These are phyloP conservation scores for Yponomeuta evonymella DNA, from an alignment of 2,888 invertebrate genomes.

Conservation along the genomic window DNA sequence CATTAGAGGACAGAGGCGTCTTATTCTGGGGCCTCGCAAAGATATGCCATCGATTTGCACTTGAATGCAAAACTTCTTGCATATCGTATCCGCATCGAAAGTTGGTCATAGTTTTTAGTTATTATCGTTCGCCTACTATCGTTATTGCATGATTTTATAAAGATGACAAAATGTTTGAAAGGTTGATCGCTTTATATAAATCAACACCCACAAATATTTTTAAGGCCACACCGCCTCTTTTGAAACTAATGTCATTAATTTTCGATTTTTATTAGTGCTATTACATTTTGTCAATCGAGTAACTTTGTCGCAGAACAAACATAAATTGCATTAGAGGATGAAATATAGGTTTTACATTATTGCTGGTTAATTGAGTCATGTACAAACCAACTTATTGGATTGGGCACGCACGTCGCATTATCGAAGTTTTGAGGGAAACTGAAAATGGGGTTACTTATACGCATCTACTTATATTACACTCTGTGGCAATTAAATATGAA, in stretches of 20 bases:
- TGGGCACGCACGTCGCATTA: too few species aligned
- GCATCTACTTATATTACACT: neutral
- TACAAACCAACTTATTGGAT: too few species aligned
- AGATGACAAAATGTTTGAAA: neutral
- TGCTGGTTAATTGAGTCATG: too few species aligned
- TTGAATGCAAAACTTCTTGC: neutral
- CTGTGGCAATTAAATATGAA: neutral
- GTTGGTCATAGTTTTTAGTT: too few species aligned
- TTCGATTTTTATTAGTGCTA: too few species aligned
- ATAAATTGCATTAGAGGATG: too few species aligned
- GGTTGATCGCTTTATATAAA: neutral
- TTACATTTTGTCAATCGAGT: too few species aligned
- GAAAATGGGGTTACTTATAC: too few species aligned
- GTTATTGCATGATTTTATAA: neutral
- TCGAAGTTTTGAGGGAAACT: too few species aligned
- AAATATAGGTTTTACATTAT: too few species aligned
- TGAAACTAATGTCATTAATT: neutral
- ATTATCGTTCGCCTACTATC: too few species aligned
- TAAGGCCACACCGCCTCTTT: neutral
- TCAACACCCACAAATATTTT: neutral
- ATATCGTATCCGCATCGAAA: neutral
- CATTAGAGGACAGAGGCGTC: neutral
- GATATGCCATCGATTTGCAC: neutral
- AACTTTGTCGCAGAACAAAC: too few species aligned
- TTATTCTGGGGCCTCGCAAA: neutral